A percentile compares a stretch with the other conserved stretches of the same genome.
Conservation (phyloP, 1,140 invertebrate genomes). For the Lepeophtheirus salmonis region DNA sequence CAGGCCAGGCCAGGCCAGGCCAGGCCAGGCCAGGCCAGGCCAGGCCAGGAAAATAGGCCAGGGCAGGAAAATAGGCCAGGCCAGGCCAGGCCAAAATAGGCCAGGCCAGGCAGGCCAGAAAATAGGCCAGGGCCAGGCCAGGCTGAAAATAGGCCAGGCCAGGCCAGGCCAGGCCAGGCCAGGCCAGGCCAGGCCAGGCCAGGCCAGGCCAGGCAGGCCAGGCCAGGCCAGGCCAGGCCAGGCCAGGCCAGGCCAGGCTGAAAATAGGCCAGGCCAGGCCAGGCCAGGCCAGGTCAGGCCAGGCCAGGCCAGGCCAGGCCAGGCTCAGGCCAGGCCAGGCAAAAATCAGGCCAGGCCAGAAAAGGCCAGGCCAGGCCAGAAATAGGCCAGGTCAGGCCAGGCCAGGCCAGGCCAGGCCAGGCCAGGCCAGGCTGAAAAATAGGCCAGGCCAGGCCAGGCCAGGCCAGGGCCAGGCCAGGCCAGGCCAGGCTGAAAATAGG, state of each 20-base stretch:
- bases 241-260: conserved; percentile 21
- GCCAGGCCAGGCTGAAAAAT: conserved; percentile 21
- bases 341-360: conserved; percentile 22
- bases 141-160: too few species aligned
- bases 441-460: conserved; percentile 22
- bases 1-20: conserved; percentile 6
- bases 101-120: conserved; percentile 19
- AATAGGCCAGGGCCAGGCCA: conserved; percentile 20
- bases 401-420: conserved; percentile 20
- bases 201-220: conserved; percentile 21
- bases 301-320: conserved; percentile 16
- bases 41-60: conserved; percentile 19
- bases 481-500: conserved; percentile 16
- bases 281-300: conserved; percentile 18
- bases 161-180: conserved; percentile 21
- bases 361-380: conserved; percentile 21
- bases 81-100: conserved; percentile 21
- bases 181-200: conserved; percentile 23
- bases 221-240: conserved; percentile 21
- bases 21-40: conserved; percentile 19
- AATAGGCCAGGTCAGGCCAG: conserved; percentile 21
- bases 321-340: conserved; percentile 18
- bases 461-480: conserved; percentile 20
- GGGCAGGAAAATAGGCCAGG: conserved; percentile 19
- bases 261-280: conserved; percentile 19